These are phyloP conservation scores for Zaprionus ornatus DNA, from an alignment of 1,140 invertebrate genomes.

Conservation along the genomic window DNA sequence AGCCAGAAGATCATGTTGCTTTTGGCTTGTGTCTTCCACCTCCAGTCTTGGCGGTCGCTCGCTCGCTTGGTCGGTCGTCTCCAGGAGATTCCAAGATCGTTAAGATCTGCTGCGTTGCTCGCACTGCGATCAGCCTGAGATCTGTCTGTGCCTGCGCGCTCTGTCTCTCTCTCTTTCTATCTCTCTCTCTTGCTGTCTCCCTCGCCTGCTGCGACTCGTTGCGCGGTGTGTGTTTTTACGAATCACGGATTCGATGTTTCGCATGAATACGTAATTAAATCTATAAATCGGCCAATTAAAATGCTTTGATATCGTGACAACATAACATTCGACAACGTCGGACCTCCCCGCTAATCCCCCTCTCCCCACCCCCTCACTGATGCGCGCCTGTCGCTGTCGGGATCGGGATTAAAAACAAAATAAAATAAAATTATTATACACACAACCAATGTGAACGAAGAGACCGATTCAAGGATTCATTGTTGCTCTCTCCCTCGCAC, in stretches of 20 bases:
- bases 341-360: slow-evolving; percentile 7
- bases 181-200: slow-evolving; percentile 12
- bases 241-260: slow-evolving; percentile 84
- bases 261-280: slow-evolving; percentile 84
- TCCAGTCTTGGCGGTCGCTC: slow-evolving; percentile 10
- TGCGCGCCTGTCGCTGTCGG: slow-evolving; percentile 14
- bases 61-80: neutral
- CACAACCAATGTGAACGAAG: slow-evolving; percentile 48
- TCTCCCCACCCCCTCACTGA: slow-evolving; percentile 22
- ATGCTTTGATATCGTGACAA: slow-evolving; percentile 84
- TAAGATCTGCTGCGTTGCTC: slow-evolving; percentile 76
- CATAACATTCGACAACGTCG: slow-evolving; percentile 82
- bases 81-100: slow-evolving; percentile 68
- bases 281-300: slow-evolving; percentile 84
- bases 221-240: slow-evolving; percentile 84
- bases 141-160: slow-evolving; percentile 37
- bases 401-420: slow-evolving; percentile 62
- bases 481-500: neutral
- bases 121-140: slow-evolving; percentile 61
- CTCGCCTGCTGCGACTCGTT: slow-evolving; percentile 14
- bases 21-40: slow-evolving; percentile 29
- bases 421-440: slow-evolving; percentile 76
- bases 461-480: neutral
- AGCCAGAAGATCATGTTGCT: slow-evolving; percentile 40
- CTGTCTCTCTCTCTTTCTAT: slow-evolving; percentile 23